Percentiles rank a stretch among this genome's conserved stretches.
Conservation (phyloP, 2,888 invertebrate species). For the Hypselothyrea guttata region DNA sequence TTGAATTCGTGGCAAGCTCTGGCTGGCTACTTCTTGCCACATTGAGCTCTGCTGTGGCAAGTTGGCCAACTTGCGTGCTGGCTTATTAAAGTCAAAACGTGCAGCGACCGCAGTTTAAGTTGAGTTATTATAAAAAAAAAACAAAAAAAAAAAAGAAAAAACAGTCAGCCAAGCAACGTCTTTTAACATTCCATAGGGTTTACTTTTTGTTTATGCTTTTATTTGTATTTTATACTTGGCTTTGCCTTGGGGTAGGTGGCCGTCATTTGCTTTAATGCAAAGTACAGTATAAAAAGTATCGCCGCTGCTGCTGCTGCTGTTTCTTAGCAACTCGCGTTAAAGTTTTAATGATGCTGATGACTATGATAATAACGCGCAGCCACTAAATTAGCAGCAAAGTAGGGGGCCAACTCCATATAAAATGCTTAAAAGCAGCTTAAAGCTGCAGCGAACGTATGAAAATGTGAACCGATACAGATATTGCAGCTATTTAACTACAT, state of each 20-base stretch:
- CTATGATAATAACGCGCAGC: slow-evolving; percentile 77
- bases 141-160: slow-evolving; percentile 32
- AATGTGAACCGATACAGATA: too few relatives aligned
- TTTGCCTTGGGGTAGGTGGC: slow-evolving; percentile 11
- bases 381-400: slow-evolving; percentile 71
- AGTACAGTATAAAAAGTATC: slow-evolving; percentile 78
- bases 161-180: slow-evolving; percentile 17
- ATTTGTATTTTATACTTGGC: slow-evolving; percentile 1
- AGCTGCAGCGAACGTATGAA: slow-evolving; percentile 3
- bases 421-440: slow-evolving; percentile 35
- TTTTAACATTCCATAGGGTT: slow-evolving; percentile 4
- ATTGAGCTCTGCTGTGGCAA: slow-evolving; percentile 33
- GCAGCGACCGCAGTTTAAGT: slow-evolving; percentile 70
- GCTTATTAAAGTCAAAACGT: slow-evolving; percentile 74
- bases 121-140: slow-evolving; percentile 65
- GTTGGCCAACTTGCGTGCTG: slow-evolving; percentile 72
- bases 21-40: slow-evolving; percentile 20
- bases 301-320: slow-evolving; percentile 37
- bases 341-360: slow-evolving; percentile 78
- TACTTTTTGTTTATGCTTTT: background rate
- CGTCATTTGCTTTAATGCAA: slow-evolving; percentile 73
- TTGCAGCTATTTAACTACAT: too few relatives aligned
- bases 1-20: slow-evolving; percentile 59
- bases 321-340: slow-evolving; percentile 71
- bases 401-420: slow-evolving; percentile 35